Conservation (phyloP, 1,140 invertebrate species). For the Drusus annulatus region DNA sequence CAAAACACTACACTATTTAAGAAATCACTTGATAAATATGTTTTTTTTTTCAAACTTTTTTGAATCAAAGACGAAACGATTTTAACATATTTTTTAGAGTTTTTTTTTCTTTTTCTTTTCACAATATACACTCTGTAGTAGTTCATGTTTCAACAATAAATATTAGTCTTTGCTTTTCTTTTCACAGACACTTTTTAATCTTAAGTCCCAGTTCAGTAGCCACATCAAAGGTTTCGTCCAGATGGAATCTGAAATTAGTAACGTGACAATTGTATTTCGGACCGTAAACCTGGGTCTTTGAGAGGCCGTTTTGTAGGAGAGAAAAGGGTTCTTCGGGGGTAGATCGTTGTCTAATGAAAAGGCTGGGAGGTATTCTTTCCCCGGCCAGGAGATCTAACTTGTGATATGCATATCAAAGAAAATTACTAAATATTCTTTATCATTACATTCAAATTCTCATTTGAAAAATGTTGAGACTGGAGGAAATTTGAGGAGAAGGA, state of each 20-base stretch:
- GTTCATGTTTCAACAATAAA: constrained; percentile 17
- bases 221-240: not conserved
- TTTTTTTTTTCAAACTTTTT: constrained; percentile 49
- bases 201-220: not conserved
- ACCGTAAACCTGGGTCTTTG: too few relatives aligned
- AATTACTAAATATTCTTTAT: too few relatives aligned
- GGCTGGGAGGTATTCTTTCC: too few relatives aligned
- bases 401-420: too few relatives aligned
- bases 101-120: constrained; percentile 36
- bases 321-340: too few relatives aligned
- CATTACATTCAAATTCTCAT: too few relatives aligned
- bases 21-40: constrained; percentile 36
- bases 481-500: too few relatives aligned
- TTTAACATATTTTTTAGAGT: constrained; percentile 28
- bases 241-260: not conserved
- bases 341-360: too few relatives aligned
- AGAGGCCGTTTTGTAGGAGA: too few relatives aligned
- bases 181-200: not conserved
- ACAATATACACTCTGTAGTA: constrained; percentile 15
- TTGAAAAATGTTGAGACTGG: too few relatives aligned
- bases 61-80: constrained; percentile 50
- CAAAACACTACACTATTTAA: constrained; percentile 40
- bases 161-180: constrained; percentile 1
- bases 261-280: too few relatives aligned
- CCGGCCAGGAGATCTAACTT: too few relatives aligned